phyloP scores from a whole-genome alignment of 2,797 vertebrate species.

The Betta splendens region DNA sequence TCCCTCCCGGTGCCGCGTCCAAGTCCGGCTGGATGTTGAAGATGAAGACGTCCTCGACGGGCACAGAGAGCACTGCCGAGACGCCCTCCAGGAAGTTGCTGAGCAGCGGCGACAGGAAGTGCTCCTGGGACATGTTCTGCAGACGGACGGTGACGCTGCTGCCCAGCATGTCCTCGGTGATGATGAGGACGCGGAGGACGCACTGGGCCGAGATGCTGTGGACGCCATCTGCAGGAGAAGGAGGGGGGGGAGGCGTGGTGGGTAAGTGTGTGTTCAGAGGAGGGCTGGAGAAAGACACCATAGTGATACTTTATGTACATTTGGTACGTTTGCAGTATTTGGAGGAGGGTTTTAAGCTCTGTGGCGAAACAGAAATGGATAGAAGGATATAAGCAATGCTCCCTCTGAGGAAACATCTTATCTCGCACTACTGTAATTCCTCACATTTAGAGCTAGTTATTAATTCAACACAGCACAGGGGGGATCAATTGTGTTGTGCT shows the following conservation, averaged over 20 bases:
- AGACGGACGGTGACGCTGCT: slow-evolving; percentile 97
- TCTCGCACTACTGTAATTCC: too few species aligned
- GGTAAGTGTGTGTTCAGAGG: neutral
- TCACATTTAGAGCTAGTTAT: slow-evolving; percentile 11
- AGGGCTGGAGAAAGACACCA: too few species aligned
- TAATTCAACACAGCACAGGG: slow-evolving; percentile 4
- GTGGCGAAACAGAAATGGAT: too few species aligned
- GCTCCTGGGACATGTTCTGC: slow-evolving; percentile 99
- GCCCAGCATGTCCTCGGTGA: slow-evolving; percentile 96
- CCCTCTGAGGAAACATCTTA: too few species aligned
- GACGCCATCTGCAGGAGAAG: slow-evolving; percentile 84
- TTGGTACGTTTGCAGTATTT: too few species aligned
- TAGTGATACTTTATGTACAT: too few species aligned
- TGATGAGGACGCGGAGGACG: slow-evolving; percentile 92
- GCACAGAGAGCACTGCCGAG: slow-evolving; percentile 90
- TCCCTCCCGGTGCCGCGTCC: slow-evolving; percentile 84
- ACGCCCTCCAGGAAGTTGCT: slow-evolving; percentile 93
- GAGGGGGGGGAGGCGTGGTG: neutral
- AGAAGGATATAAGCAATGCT: too few species aligned
- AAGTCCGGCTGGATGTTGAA: slow-evolving; percentile 98
- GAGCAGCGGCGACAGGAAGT: slow-evolving; percentile 93
- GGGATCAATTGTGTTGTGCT: neutral
- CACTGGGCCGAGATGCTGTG: slow-evolving; percentile 95
- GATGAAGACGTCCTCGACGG: slow-evolving; percentile 93
- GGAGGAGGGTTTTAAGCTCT: too few species aligned